A percentile compares a stretch with the other conserved stretches of the same genome.
These are phyloP conservation scores for Andricus quercusramuli DNA, from an alignment of 2,888 invertebrate species.

Conservation along the genomic window DNA sequence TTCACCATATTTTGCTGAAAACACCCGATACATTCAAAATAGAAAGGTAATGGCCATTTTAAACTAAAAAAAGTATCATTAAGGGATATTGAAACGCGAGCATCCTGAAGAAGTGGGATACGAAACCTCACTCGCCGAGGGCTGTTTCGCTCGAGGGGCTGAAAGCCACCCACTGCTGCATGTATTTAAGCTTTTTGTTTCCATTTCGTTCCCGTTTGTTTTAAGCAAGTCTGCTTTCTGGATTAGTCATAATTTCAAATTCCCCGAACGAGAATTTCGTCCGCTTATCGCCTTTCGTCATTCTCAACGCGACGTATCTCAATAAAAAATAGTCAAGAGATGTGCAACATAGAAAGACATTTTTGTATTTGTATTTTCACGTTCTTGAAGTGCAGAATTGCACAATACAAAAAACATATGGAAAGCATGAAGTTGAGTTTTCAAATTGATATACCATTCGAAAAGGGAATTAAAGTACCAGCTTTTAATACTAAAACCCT, in stretches of 20 bases:
- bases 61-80: background rate
- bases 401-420: too few relatives aligned
- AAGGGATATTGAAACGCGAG: background rate
- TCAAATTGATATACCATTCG: too few relatives aligned
- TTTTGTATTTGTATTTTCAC: background rate
- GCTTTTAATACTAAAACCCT: too few relatives aligned
- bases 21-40: background rate
- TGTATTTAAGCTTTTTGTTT: conserved; percentile 21
- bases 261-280: conserved; percentile 4
- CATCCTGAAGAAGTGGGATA: background rate
- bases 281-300: conserved; percentile 30
- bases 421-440: too few relatives aligned
- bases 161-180: background rate
- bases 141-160: conserved; percentile 4
- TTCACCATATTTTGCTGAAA: conserved; percentile 17
- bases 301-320: conserved; percentile 1
- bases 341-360: background rate
- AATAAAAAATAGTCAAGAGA: background rate
- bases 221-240: conserved; percentile 22
- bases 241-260: conserved; percentile 31
- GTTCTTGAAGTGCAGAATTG: too few relatives aligned
- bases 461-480: too few relatives aligned
- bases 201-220: conserved; percentile 13
- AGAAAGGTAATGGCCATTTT: background rate
- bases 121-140: conserved; percentile 21